Percentiles rank a stretch among this genome's conserved stretches.
Evolutionary conservation across 2,888 invertebrate genomes (phyloP).

Genomic region (Gortyna flavago): DNA sequence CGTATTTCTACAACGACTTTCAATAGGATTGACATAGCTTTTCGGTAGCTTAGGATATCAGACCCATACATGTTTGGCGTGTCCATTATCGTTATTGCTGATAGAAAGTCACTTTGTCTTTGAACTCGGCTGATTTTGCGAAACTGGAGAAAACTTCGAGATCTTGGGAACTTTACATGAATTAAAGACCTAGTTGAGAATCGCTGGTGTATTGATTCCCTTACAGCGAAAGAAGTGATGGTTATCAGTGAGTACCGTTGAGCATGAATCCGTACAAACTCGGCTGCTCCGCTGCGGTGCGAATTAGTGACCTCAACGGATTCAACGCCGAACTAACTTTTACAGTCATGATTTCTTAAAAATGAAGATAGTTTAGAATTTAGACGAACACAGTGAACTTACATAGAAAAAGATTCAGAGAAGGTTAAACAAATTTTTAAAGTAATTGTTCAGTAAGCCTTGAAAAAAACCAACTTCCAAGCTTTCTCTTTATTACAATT

Average conservation of each 20-base stretch:
- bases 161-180: neutral
- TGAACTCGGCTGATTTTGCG: neutral
- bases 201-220: slow-evolving; percentile 23
- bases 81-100: neutral
- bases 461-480: neutral
- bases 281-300: slow-evolving; percentile 26
- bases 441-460: neutral
- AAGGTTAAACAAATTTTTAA: neutral
- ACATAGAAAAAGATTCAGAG: neutral
- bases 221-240: slow-evolving; percentile 40
- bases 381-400: neutral
- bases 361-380: slow-evolving; percentile 12
- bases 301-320: slow-evolving; percentile 53
- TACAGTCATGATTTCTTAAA: slow-evolving; percentile 17
- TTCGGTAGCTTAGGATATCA: neutral
- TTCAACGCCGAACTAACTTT: slow-evolving; percentile 29
- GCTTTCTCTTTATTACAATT: neutral
- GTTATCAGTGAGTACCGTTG: slow-evolving; percentile 55
- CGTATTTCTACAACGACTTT: neutral
- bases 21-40: neutral
- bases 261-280: slow-evolving; percentile 26
- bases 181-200: slow-evolving; percentile 2
- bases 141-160: neutral
- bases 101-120: no score
- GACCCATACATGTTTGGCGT: neutral